Percentiles rank a stretch among this genome's conserved stretches.
Conservation (phyloP, 2,888 invertebrate genomes). For the Archips crataeganus region DNA sequence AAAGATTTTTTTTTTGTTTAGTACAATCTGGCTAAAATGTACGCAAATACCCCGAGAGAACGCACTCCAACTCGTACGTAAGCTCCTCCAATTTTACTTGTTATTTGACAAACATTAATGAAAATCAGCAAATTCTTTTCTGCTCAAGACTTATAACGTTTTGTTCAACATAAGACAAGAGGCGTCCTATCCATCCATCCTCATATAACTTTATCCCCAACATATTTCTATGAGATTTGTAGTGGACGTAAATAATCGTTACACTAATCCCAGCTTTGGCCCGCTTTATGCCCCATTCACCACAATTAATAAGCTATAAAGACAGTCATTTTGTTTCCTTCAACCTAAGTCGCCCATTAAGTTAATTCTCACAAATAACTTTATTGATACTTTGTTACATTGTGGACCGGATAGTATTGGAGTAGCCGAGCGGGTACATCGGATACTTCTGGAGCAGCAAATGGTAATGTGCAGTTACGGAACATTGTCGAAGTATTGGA, state of each 20-base stretch:
- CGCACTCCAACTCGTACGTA: no score
- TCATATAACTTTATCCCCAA: conserved; percentile 17
- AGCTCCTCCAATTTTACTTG: no score
- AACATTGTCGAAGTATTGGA: no score
- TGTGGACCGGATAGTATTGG: background rate
- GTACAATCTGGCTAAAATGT: no score
- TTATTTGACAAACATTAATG: no score
- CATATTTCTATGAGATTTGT: conserved; percentile 19
- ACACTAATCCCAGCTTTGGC: conserved; percentile 16
- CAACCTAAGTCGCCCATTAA: background rate
- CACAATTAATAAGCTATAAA: conserved; percentile 23
- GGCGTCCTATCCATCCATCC: background rate
- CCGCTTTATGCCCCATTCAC: conserved; percentile 24
- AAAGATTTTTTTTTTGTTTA: no score
- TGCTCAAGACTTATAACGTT: no score
- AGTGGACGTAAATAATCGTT: conserved; percentile 27
- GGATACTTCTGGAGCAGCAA: no score
- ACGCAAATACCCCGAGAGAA: no score
- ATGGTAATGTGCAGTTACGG: no score
- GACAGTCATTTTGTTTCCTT: conserved; percentile 20
- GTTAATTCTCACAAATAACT: conserved; percentile 10
- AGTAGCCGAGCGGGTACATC: no score
- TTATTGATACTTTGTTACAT: conserved; percentile 7
- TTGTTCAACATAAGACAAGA: background rate
- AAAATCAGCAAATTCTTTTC: no score